Evolutionary conservation across 2,888 invertebrate species (phyloP).

Genomic region (Drosophila subsilvestris): DNA sequence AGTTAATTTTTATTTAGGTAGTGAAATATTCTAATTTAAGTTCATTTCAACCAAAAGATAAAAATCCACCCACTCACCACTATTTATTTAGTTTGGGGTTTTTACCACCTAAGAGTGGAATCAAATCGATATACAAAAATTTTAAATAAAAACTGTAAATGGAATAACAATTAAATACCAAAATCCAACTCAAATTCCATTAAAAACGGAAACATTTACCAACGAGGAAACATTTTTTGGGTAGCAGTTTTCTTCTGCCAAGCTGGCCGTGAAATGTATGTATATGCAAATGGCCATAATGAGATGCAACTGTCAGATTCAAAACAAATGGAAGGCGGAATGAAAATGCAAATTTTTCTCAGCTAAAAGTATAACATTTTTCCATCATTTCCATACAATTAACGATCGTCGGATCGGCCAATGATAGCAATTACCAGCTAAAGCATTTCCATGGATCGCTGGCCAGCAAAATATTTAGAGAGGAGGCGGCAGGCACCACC

Average conservation of each 20-base stretch:
- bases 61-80: slow-evolving; percentile 1
- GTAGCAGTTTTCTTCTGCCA: slow-evolving; percentile 47
- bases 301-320: slow-evolving; percentile 47
- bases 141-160: slow-evolving; percentile 2
- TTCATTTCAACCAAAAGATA: not conserved
- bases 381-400: slow-evolving; percentile 72
- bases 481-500: not conserved
- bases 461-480: slow-evolving; percentile 5
- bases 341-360: slow-evolving; percentile 47
- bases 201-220: slow-evolving; percentile 50
- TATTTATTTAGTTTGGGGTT: not conserved
- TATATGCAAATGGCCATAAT: slow-evolving; percentile 40
- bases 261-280: slow-evolving; percentile 74
- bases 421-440: slow-evolving; percentile 30
- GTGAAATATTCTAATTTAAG: slow-evolving; percentile 12
- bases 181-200: slow-evolving; percentile 21
- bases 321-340: slow-evolving; percentile 32
- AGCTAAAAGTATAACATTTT: slow-evolving; percentile 68
- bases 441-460: slow-evolving; percentile 36
- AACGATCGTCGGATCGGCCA: slow-evolving; percentile 41
- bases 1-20: slow-evolving; percentile 1
- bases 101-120: not conserved
- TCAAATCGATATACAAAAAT: slow-evolving; percentile 8
- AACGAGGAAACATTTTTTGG: slow-evolving; percentile 55
- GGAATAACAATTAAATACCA: slow-evolving; percentile 8